Evolutionary conservation across 1,140 invertebrate genomes (phyloP).

Genomic region (Drosophila lini): DNA sequence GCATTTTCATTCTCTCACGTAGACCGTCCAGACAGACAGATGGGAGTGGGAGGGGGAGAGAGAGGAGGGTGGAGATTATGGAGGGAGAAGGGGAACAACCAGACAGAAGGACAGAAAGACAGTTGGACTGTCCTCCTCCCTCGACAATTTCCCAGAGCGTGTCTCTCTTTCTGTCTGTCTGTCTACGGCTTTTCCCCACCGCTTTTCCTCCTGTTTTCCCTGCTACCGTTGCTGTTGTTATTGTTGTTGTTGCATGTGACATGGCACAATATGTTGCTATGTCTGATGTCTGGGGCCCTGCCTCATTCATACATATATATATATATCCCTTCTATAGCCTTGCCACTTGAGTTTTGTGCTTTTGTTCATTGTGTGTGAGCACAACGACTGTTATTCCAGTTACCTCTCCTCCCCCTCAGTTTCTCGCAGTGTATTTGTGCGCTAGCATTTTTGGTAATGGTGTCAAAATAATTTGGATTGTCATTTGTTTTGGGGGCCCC

Average conservation of each 20-base stretch:
- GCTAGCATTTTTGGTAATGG: slow-evolving; percentile 69
- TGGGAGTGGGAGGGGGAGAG: background rate
- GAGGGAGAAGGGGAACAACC: background rate
- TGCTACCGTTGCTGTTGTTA: slow-evolving; percentile 30
- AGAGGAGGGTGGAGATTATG: too few relatives aligned
- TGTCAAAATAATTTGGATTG: slow-evolving; percentile 80
- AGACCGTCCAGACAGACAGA: slow-evolving; percentile 22
- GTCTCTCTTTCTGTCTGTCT: slow-evolving; percentile 9
- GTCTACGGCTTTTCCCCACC: slow-evolving; percentile 16
- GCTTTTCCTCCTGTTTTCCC: slow-evolving; percentile 12
- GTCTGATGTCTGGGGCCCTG: slow-evolving; percentile 49
- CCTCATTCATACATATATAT: slow-evolving; percentile 17
- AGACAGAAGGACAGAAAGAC: slow-evolving; percentile 25
- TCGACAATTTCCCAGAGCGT: slow-evolving; percentile 45
- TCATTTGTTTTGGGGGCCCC: slow-evolving; percentile 66
- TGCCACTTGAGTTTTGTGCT: slow-evolving; percentile 55
- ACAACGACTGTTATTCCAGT: slow-evolving; percentile 5
- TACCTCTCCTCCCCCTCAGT: background rate
- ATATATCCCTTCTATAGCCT: slow-evolving; percentile 1
- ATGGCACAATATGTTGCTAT: slow-evolving; percentile 77
- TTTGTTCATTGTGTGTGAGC: slow-evolving; percentile 24
- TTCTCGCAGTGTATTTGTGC: slow-evolving; percentile 9
- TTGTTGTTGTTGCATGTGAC: slow-evolving; percentile 61
- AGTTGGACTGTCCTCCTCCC: slow-evolving; percentile 15
- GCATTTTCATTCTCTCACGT: slow-evolving; percentile 33